Evolutionary conservation across 2,888 invertebrate species (phyloP).

Genomic region (Diarsia dahlii): DNA sequence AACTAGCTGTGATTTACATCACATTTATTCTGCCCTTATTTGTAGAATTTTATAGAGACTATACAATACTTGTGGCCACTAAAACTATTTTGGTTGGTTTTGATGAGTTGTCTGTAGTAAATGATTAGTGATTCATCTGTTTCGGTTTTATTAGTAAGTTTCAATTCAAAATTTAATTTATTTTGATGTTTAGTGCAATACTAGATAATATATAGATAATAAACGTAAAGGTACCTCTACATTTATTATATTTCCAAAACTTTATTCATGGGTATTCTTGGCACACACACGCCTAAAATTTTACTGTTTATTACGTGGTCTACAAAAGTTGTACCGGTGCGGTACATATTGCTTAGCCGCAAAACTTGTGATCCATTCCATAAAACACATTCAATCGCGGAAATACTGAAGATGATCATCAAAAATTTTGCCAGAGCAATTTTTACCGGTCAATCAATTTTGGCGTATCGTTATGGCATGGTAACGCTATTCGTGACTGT

Average conservation of each 20-base stretch:
- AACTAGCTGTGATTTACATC: conserved; percentile 43
- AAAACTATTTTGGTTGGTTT: conserved; percentile 1
- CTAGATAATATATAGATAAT: no score
- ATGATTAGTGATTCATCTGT: background rate
- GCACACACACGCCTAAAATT: conserved; percentile 29
- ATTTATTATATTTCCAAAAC: background rate
- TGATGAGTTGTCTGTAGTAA: conserved; percentile 4
- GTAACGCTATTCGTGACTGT: conserved; percentile 66
- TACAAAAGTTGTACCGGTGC: conserved; percentile 41
- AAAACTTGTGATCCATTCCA: conserved; percentile 45
- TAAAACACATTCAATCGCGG: conserved; percentile 46
- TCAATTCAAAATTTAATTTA: background rate
- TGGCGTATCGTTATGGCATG: conserved; percentile 58
- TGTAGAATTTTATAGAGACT: conserved; percentile 11
- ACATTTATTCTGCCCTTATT: conserved; percentile 41
- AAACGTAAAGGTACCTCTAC: no score
- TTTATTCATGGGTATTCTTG: conserved; percentile 3
- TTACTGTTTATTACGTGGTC: conserved; percentile 54
- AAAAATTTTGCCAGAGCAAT: conserved; percentile 54
- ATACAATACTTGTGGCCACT: conserved; percentile 3
- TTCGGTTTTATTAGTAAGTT: background rate
- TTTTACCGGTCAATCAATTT: conserved; percentile 68
- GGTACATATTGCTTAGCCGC: conserved; percentile 40
- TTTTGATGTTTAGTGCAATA: background rate
- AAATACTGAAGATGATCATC: conserved; percentile 43